Base-by-base conservation (phyloP, 35 echinoderm and acorn worm species). In the Ophioderma brevispina region DNA sequence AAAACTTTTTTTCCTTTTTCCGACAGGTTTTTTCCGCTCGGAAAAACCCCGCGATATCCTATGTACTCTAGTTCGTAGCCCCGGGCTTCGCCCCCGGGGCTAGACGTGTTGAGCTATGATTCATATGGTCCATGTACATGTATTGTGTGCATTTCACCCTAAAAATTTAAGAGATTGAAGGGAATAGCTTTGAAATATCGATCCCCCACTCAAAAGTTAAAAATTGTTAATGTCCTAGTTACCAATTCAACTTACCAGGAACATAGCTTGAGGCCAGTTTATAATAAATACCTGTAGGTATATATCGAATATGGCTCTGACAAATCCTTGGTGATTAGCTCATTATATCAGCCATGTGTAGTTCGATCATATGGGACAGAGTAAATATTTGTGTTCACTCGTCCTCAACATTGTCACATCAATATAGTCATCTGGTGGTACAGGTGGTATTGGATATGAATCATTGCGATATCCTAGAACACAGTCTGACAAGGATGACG, bases 281-380 rank as follows among this genome's bases (percentile, higher is more conserved):
- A 95, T 93, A 84, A 99, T 99, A 80, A 99, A 64, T 99, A 99
- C 40, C 97, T 80, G 70, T 99, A 99, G 18, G 97, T 99, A 75
- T 99, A 99, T 39, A 99, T 99, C 75, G 97, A 99, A 87, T 99
- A 99, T 6, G 97, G 97, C 85, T 99, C 97, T 36, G 97, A 99
- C 36, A 99, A 85, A 80, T 99, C 97, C 85, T 99, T 99, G 43
- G 97, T 99, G 3, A 99, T 99, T 30, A 99, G 88, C 49, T 95
- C 91, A 99, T 99, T 0, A 99, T 99, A 52, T 95, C 89, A 37
- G 94, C 93, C 90, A 99, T 99, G 85, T 99, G 97, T 15, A 90
- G 82, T 93, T 99, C 97, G 97, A 99, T 92, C 85, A 88, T 99
- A 99, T 11, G 89, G 89, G 42, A 98, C 89, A 59, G 94, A 79